Evolutionary conservation across 2,113 vertebrate species (phyloP), one percentile per base, ranked within the genome.

Genomic region (Corythaeola cristata): DNA sequence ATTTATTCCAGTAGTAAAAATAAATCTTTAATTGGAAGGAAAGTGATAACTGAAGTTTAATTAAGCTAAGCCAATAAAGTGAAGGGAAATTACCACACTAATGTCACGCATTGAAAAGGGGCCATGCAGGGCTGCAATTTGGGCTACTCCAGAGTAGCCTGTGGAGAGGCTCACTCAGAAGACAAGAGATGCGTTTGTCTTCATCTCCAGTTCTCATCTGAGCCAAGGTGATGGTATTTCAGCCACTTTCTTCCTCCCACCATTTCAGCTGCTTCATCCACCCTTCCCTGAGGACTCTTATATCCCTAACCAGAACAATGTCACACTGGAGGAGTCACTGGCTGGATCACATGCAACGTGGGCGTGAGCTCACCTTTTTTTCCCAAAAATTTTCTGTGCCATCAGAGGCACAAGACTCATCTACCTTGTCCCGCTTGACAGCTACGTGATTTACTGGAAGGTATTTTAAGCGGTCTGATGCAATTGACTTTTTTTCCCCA

Each of bases 31-130:
- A 89, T 89, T 93, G 90, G 66, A 89, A 93, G 62, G 94, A 93
- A 96, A 95, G 92, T 28, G 84, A 90, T 95, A 92, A 92, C 92
- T 90, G 88, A 95, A 91, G 89, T 96, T 96, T 96, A 95, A 93
- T 95, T 94, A 94, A 94, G 87, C 89, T 73, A 24, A 95, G 89
- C 91, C 94, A 95, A 85, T 94, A 94, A 90, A 92, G 81, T 58
- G 86, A 58, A 79, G 58, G 83, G 73, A 91, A 90, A 95, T 90
- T 94, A 33, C 71, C 81, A 90, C 74, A 7, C 32, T 92, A 82
- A 94, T 56, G 66, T 90, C 92, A 81, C 0, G 0, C 33, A 47
- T 53, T 35, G 80, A 73, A 32, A 50, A 76, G 58, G 67, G 50
- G 60, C 72, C 75, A 9, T 11, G 35, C 63, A 59, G 63, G 88